phyloP scores from a whole-genome alignment of 2,888 invertebrate species.

The Elegia similella region DNA sequence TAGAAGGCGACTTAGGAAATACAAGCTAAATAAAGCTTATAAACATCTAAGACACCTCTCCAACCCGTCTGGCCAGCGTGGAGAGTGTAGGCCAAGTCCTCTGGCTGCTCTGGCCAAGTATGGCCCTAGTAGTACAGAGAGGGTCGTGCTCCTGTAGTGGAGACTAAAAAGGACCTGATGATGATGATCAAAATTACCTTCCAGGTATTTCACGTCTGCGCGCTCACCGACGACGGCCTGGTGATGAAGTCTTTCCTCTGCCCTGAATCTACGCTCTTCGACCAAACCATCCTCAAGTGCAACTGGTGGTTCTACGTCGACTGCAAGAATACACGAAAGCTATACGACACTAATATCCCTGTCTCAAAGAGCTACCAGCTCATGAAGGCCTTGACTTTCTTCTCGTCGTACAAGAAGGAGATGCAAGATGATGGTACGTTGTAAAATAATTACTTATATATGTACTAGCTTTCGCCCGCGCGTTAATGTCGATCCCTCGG shows the following conservation, averaged over 20 bases:
- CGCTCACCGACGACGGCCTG: conserved; percentile 92
- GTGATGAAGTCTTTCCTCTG: conserved; percentile 96
- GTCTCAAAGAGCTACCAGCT: conserved; percentile 95
- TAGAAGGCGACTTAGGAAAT: no score
- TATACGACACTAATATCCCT: conserved; percentile 94
- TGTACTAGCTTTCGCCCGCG: no score
- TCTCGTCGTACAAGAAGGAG: conserved; percentile 91
- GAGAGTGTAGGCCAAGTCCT: no score
- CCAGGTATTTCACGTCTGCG: conserved; percentile 95
- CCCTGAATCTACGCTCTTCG: conserved; percentile 94
- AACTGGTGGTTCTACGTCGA: conserved; percentile 98
- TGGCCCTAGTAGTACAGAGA: no score
- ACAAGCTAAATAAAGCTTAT: no score
- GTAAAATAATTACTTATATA: not conserved
- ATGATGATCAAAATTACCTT: no score
- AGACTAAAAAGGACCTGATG: no score
- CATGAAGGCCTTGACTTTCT: conserved; percentile 94
- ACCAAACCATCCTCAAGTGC: conserved; percentile 94
- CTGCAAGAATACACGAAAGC: conserved; percentile 89
- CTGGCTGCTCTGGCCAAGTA: no score
- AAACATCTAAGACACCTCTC: no score
- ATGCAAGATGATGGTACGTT: conserved; percentile 60
- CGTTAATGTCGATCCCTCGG: no score
- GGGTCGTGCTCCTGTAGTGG: no score
- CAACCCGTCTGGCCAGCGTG: no score